Percentiles rank a stretch among this genome's conserved stretches.
Conservation (phyloP, 2,888 invertebrate species). For the Ypsolopha scabrella region DNA sequence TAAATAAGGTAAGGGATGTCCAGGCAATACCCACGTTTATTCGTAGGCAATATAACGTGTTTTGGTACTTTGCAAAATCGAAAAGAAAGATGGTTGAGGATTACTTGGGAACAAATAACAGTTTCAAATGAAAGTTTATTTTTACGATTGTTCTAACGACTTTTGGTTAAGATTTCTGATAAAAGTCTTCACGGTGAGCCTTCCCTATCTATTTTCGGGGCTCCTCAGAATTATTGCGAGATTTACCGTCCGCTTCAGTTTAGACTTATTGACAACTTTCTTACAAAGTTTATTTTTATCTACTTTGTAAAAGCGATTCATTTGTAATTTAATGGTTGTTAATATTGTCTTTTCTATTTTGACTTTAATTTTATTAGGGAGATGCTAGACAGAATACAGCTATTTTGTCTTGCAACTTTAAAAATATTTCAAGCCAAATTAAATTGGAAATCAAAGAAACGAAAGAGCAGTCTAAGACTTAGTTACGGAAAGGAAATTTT, state of each 20-base stretch:
- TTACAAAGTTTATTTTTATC: no score
- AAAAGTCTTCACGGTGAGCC: constrained; percentile 39
- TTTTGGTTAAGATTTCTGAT: constrained; percentile 40
- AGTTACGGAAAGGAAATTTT: constrained; percentile 1
- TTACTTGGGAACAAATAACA: constrained; percentile 20
- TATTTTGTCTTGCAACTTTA: no score
- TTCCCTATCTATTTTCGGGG: constrained; percentile 36
- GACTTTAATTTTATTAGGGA: no score
- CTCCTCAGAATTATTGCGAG: constrained; percentile 21
- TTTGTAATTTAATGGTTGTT: no score
- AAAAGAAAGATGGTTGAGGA: not conserved
- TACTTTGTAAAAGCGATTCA: no score
- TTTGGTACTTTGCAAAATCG: not conserved
- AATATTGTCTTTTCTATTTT: no score
- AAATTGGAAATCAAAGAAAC: constrained; percentile 20
- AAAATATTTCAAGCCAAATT: constrained; percentile 19
- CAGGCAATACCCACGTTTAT: no score
- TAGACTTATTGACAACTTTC: no score
- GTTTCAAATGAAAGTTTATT: constrained; percentile 43
- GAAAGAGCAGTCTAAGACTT: not conserved
- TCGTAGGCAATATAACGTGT: not conserved
- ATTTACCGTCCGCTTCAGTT: not conserved
- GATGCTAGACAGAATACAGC: no score
- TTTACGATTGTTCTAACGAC: constrained; percentile 49
- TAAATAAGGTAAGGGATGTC: no score